Conservation (phyloP, 2,113 vertebrate species). For the Beaufortia kweichowensis region DNA sequence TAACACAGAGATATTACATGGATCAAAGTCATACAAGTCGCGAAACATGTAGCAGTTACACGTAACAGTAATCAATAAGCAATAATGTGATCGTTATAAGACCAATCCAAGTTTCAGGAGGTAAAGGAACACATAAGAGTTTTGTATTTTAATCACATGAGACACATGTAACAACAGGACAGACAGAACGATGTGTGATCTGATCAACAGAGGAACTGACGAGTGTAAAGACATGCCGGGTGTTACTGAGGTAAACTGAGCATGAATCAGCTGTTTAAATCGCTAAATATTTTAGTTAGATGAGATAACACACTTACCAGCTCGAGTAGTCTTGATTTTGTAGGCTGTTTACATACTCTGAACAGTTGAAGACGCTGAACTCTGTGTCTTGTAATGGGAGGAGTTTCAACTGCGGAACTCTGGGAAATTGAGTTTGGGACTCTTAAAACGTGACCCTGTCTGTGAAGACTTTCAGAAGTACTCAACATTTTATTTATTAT, state of each 20-base stretch:
- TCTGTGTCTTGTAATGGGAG: slow-evolving; percentile 21
- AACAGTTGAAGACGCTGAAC: slow-evolving; percentile 25
- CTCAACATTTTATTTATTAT: too few relatives aligned
- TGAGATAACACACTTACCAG: slow-evolving; percentile 11
- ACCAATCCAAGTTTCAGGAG: background rate
- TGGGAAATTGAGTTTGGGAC: slow-evolving; percentile 21
- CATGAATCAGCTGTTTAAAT: background rate
- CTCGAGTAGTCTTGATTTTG: background rate
- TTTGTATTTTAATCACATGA: background rate
- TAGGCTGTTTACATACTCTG: background rate
- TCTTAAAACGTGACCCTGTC: background rate
- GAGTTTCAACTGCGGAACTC: slow-evolving; percentile 9
- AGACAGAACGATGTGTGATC: background rate
- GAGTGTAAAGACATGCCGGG: background rate
- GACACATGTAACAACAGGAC: background rate
- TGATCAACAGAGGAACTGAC: background rate
- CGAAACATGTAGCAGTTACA: background rate
- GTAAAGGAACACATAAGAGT: background rate
- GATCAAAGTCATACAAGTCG: background rate
- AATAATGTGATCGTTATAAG: background rate
- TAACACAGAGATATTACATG: background rate
- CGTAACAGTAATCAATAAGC: background rate
- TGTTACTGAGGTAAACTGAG: background rate
- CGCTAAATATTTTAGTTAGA: background rate
- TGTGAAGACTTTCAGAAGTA: too few relatives aligned